Evolutionary conservation across 1,140 invertebrate genomes (phyloP), one percentile per base, ranked within the genome.

Genomic region (Sogatella furcifera): DNA sequence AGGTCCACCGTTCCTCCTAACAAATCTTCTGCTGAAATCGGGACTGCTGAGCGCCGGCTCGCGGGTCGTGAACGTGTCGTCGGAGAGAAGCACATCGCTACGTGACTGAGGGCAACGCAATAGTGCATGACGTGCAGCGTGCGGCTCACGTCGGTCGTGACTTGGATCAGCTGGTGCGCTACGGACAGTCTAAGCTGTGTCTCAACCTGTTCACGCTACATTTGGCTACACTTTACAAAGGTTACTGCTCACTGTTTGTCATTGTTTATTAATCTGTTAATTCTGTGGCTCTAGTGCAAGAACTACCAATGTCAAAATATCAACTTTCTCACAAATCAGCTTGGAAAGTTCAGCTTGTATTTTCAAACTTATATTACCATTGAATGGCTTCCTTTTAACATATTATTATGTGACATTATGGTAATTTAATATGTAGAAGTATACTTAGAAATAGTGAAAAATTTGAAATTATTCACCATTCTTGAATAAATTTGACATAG

Each of bases 1-100:
- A 60, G 90, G 91, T 10, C 92, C n/a, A n/a, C n/a, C 92, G 70
- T 97, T 95, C 76, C 77, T 92, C 8, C 77, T 94, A 5, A 93
- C 93, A 0, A 85, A 89, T 72, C 77, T 95, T 38, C 72, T 97
- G 0, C 64, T 95, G 52, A 88, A 92, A 67, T 74, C 74, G 31
- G 62, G 91, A 1, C 86, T 88, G 81, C 73, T 74, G 62, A 85
- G 86, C 0, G 75, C 79, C 0, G 86, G 86, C 1, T 86, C 88
- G 64, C 80, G 89, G 64, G 83, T 95, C 49, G 71, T 94, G 14
- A 84, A 85, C 70, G 80, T 95, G 14, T 80, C 89, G 0, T 88
- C 87, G 69, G 69, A 81, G 22, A 83, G 69, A 80, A 22, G 83
- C 85, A 1, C 85, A 94, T 72, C 19, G 38, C 19, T 59, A 11